phyloP scores from a whole-genome alignment of 2,888 invertebrate genomes.

The Amorpha juglandis region DNA sequence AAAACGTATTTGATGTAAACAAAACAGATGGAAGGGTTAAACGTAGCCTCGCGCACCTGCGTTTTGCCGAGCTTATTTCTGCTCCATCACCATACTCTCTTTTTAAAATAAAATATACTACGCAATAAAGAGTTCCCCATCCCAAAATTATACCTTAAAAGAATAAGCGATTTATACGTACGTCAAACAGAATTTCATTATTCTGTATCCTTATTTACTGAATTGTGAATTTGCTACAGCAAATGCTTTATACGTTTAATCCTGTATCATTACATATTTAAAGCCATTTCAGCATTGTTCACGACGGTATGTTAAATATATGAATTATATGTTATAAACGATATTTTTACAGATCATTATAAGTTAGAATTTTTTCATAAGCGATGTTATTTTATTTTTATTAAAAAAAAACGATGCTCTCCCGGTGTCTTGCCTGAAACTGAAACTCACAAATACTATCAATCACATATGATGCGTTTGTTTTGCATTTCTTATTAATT shows the following conservation, averaged over 20 bases:
- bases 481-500: neutral
- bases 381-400: neutral
- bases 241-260: constrained; percentile 1
- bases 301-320: neutral
- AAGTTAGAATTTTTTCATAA: neutral
- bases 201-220: neutral
- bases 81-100: neutral
- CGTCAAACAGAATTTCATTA: neutral
- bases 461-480: neutral
- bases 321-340: neutral
- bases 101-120: neutral
- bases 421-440: neutral
- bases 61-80: too few relatives aligned
- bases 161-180: neutral
- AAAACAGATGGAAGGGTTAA: too few relatives aligned
- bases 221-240: constrained; percentile 15
- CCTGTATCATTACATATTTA: constrained; percentile 7
- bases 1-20: too few relatives aligned
- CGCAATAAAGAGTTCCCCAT: neutral
- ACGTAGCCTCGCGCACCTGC: too few relatives aligned
- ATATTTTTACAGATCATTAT: neutral
- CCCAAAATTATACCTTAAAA: neutral
- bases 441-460: neutral
- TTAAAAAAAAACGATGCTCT: neutral
- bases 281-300: constrained; percentile 11